Evolutionary conservation across 1,140 invertebrate species (phyloP).

Genomic region (Oscheius sp.): DNA sequence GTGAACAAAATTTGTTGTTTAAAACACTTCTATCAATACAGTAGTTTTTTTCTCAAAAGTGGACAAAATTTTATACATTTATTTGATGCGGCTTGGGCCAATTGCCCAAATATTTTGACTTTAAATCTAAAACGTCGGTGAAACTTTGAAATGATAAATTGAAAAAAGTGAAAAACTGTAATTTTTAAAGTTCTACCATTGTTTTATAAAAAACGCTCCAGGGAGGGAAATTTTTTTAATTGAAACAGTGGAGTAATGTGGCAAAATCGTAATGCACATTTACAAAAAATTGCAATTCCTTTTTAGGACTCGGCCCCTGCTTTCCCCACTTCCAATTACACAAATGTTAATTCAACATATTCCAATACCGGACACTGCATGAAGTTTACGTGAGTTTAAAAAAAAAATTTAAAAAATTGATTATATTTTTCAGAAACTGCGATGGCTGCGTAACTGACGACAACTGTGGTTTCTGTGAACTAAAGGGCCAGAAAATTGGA

Average conservation of each 20-base stretch:
- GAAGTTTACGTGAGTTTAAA: slow-evolving; percentile 17
- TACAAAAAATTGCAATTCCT: not conserved
- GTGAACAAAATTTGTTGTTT: not conserved
- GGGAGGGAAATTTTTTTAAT: too few species aligned
- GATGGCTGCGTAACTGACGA: slow-evolving; percentile 52
- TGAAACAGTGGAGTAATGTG: too few species aligned
- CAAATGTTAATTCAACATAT: not conserved
- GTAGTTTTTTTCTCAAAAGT: not conserved
- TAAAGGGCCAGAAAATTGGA: slow-evolving; percentile 11
- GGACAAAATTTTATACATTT: not conserved
- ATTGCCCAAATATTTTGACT: too few species aligned
- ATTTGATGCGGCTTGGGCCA: too few species aligned
- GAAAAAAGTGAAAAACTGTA: too few species aligned
- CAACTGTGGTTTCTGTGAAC: slow-evolving; percentile 47
- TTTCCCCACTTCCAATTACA: not conserved
- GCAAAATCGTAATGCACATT: too few species aligned
- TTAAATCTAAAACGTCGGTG: too few species aligned
- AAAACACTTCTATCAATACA: too few species aligned
- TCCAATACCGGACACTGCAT: slow-evolving; percentile 3
- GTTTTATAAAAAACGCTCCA: too few species aligned
- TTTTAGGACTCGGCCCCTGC: slow-evolving; percentile 35
- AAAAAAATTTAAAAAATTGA: too few species aligned
- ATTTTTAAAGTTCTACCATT: too few species aligned
- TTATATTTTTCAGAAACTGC: slow-evolving; percentile 41
- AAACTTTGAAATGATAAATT: too few species aligned